phyloP scores from a whole-genome alignment of 2,797 vertebrate genomes.

The Eupleurogrammus muticus region DNA sequence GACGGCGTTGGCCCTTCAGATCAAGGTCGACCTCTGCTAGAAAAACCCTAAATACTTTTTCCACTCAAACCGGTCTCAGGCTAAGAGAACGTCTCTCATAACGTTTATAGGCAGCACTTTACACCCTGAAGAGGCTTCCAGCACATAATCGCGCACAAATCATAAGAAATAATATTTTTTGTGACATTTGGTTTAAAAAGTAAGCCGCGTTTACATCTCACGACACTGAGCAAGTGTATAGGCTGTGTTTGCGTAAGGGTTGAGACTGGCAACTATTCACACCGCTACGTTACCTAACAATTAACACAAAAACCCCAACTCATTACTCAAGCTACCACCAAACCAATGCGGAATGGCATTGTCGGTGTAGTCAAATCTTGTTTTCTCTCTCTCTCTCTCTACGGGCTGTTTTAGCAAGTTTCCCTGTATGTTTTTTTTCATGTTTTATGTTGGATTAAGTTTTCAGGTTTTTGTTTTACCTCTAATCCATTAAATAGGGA shows the following conservation, averaged over 20 bases:
- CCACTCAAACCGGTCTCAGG: constrained; percentile 42
- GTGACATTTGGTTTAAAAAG: constrained; percentile 60
- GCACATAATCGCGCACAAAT: constrained; percentile 65
- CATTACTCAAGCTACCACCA: constrained; percentile 64
- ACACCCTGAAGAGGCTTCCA: constrained; percentile 53
- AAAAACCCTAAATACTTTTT: constrained; percentile 59
- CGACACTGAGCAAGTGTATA: constrained; percentile 57
- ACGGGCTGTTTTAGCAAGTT: constrained; percentile 43
- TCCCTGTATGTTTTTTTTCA: constrained; percentile 25
- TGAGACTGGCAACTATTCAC: constrained; percentile 64
- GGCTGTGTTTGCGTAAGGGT: constrained; percentile 44
- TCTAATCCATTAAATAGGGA: constrained; percentile 61
- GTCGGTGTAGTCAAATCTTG: constrained; percentile 67
- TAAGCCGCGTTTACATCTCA: constrained; percentile 58
- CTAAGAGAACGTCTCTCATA: constrained; percentile 38
- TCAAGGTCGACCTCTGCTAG: constrained; percentile 28
- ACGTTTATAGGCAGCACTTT: constrained; percentile 59
- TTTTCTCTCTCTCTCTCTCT: constrained; percentile 56
- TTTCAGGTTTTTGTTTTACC: constrained; percentile 58
- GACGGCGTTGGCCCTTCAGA: constrained; percentile 25
- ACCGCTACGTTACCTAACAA: constrained; percentile 76
- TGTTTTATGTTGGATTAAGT: constrained; percentile 48
- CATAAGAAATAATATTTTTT: constrained; percentile 61
- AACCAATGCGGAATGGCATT: constrained; percentile 66
- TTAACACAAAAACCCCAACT: constrained; percentile 70